These are phyloP conservation scores for Clitarchus hookeri DNA, from an alignment of 2,888 invertebrate species.

Conservation along the genomic window DNA sequence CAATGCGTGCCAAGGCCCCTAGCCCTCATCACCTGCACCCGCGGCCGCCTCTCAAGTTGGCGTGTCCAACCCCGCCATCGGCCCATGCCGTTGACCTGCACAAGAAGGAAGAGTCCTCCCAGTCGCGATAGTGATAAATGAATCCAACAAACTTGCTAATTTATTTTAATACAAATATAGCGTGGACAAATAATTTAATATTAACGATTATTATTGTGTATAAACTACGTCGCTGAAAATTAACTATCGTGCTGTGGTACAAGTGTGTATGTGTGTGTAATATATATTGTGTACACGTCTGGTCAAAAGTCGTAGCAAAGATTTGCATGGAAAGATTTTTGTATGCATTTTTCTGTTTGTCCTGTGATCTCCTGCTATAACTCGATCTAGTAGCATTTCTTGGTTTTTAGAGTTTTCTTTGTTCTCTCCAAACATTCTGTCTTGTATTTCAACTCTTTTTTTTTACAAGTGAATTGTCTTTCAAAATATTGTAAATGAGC, in stretches of 20 bases:
- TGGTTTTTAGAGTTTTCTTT: constrained; percentile 22
- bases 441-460: constrained; percentile 39
- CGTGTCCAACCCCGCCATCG: constrained; percentile 36
- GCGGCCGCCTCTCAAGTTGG: constrained; percentile 34
- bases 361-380: constrained; percentile 32
- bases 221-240: constrained; percentile 26
- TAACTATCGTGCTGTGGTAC: constrained; percentile 26
- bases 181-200: constrained; percentile 37
- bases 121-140: constrained; percentile 40
- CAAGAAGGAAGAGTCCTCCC: constrained; percentile 42
- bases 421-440: constrained; percentile 39
- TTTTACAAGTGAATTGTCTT: constrained; percentile 39
- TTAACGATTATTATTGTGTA: constrained; percentile 24
- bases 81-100: constrained; percentile 39
- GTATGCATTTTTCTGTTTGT: constrained; percentile 18
- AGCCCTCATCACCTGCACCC: constrained; percentile 51
- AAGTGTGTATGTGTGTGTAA: constrained; percentile 25
- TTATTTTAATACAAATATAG: constrained; percentile 42
- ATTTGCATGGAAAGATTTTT: not conserved
- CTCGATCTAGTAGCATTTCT: constrained; percentile 20
- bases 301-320: constrained; percentile 22
- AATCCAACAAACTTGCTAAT: constrained; percentile 37
- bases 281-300: constrained; percentile 24
- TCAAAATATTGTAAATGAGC: constrained; percentile 39
- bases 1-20: constrained; percentile 63